These are phyloP conservation scores for Vulpes ferrilata DNA, from an alignment of 2,113 vertebrate genomes.

Conservation along the genomic window DNA sequence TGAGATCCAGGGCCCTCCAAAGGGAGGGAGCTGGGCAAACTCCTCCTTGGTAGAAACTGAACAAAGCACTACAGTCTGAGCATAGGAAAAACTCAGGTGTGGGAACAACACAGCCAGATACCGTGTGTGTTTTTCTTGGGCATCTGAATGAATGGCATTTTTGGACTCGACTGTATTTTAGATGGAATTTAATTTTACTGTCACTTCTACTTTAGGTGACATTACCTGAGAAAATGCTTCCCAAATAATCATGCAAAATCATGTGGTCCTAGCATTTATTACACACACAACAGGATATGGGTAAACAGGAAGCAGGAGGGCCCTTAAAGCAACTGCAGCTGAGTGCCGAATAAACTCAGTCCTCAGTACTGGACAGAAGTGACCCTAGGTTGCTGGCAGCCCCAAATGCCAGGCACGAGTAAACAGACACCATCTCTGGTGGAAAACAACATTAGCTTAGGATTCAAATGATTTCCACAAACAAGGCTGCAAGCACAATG, in stretches of 20 bases:
- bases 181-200: neutral
- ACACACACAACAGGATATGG: neutral
- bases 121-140: neutral
- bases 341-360: neutral
- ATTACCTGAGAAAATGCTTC: neutral
- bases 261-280: neutral
- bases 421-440: neutral
- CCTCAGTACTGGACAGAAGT: neutral
- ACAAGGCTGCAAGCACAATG: neutral
- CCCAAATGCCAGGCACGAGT: neutral
- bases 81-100: neutral
- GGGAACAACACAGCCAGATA: neutral
- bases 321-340: fast-evolving
- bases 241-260: neutral
- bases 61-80: too few species aligned
- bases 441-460: neutral
- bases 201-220: neutral
- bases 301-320: too few species aligned
- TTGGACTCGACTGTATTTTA: neutral
- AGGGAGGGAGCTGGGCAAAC: neutral
- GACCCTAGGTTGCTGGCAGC: neutral
- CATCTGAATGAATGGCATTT: neutral
- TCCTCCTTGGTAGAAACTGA: neutral
- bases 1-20: neutral
- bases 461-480: neutral